These are phyloP conservation scores for Siniperca knerii DNA, from an alignment of 2,113 vertebrate genomes.

Conservation along the genomic window DNA sequence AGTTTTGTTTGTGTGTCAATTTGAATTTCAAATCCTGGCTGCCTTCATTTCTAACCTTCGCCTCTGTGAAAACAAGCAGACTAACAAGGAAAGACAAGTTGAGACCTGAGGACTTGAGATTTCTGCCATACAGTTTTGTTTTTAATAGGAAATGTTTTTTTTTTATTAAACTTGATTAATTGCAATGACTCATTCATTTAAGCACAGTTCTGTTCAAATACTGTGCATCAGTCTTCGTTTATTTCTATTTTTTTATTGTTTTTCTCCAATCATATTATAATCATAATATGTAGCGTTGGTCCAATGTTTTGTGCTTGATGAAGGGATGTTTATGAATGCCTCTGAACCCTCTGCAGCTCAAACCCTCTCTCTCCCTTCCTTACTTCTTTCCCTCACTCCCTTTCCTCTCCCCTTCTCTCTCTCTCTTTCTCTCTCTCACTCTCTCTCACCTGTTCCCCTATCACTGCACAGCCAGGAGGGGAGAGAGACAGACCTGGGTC, in stretches of 20 bases:
- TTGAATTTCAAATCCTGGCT: neutral
- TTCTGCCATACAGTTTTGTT: constrained; percentile 11
- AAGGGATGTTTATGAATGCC: constrained; percentile 52
- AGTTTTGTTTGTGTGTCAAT: neutral
- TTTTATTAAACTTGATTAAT: neutral
- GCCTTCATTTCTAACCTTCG: constrained; percentile 6
- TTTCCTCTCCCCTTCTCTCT: constrained; percentile 40
- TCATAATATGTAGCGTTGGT: constrained; percentile 28
- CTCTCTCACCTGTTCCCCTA: constrained; percentile 27
- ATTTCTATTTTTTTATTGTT: neutral
- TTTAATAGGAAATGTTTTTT: neutral
- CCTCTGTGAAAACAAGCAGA: constrained; percentile 35
- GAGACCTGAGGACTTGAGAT: constrained; percentile 57
- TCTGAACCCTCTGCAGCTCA: constrained; percentile 75
- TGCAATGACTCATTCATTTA: neutral
- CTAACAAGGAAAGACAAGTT: constrained; percentile 34
- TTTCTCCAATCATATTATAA: constrained; percentile 1
- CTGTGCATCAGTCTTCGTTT: constrained; percentile 9
- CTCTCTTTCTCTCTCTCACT: constrained; percentile 33
- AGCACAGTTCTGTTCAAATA: constrained; percentile 17
- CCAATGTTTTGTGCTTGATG: constrained; percentile 46
- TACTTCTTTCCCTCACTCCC: constrained; percentile 32
- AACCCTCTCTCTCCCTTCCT: constrained; percentile 51
- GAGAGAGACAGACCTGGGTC: constrained; percentile 70
- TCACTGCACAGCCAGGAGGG: constrained; percentile 54